Percentiles rank a stretch among this genome's conserved stretches.
Conservation (phyloP, 2,888 invertebrate genomes). For the Buathra laborator region DNA sequence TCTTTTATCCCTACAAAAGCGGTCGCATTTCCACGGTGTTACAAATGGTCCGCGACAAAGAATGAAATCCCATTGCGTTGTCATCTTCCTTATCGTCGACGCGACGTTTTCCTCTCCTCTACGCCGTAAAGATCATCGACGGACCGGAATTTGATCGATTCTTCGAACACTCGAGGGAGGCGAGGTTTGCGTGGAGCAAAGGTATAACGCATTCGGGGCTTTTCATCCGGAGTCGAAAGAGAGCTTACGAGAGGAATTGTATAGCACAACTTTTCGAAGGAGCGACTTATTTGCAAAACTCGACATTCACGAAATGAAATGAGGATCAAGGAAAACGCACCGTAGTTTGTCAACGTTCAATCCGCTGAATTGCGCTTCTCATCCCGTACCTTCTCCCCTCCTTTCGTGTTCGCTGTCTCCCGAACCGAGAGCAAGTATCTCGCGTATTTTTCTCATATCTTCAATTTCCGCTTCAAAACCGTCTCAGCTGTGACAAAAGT, state of each 20-base stretch:
- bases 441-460: constrained; percentile 27
- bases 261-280: neutral
- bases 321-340: constrained; percentile 2
- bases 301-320: neutral
- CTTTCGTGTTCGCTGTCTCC: neutral
- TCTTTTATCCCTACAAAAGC: constrained; percentile 16
- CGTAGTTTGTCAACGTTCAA: neutral
- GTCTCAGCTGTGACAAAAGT: constrained; percentile 4
- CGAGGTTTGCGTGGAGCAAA: neutral
- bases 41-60: constrained; percentile 19
- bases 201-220: constrained; percentile 11
- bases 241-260: neutral
- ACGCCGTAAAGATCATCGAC: neutral
- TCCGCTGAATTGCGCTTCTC: neutral
- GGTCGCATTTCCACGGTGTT: neutral
- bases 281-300: neutral
- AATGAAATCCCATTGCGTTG: neutral
- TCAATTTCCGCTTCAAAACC: constrained; percentile 29
- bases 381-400: neutral
- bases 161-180: neutral
- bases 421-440: neutral
- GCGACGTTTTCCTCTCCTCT: neutral
- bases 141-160: constrained; percentile 17
- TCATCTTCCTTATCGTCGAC: neutral
- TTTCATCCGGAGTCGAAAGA: neutral